These are phyloP conservation scores for Seira ritae DNA, from an alignment of 2,888 invertebrate species.

Conservation along the genomic window DNA sequence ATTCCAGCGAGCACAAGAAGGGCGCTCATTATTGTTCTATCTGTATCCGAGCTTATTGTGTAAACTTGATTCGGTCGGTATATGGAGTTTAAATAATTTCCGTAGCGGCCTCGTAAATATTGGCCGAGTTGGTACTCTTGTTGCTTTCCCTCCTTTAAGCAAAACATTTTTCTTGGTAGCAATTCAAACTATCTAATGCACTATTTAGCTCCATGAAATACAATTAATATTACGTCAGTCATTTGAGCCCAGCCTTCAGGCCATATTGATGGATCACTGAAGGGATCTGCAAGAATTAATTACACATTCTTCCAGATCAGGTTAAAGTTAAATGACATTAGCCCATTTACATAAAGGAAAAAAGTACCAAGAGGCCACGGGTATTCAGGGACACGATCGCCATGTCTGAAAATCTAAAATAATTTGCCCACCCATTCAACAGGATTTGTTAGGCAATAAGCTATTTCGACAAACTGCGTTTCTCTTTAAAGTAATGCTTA, in stretches of 20 bases:
- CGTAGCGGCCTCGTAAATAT: constrained; percentile 84
- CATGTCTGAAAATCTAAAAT: constrained; percentile 90
- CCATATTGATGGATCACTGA: constrained; percentile 82
- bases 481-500: constrained; percentile 37
- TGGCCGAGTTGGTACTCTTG: constrained; percentile 82
- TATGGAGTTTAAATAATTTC: constrained; percentile 75
- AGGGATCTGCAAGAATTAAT: too few relatives aligned
- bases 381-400: constrained; percentile 85
- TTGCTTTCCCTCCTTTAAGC: constrained; percentile 74
- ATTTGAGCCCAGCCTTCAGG: constrained; percentile 88
- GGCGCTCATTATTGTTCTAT: constrained; percentile 92
- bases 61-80: constrained; percentile 76
- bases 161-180: too few relatives aligned
- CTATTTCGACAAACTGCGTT: background rate
- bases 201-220: too few relatives aligned
- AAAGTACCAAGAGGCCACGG: too few relatives aligned
- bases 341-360: too few relatives aligned
- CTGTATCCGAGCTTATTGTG: constrained; percentile 85
- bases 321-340: too few relatives aligned
- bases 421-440: constrained; percentile 75
- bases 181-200: too few relatives aligned
- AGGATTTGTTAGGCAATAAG: background rate
- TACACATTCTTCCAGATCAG: too few relatives aligned
- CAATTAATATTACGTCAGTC: constrained; percentile 79
- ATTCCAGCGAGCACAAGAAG: constrained; percentile 87